Percentiles rank a stretch among this genome's conserved stretches.
Evolutionary conservation across 2,797 vertebrate genomes (phyloP).

Genomic region (Gorsachius magnificus): DNA sequence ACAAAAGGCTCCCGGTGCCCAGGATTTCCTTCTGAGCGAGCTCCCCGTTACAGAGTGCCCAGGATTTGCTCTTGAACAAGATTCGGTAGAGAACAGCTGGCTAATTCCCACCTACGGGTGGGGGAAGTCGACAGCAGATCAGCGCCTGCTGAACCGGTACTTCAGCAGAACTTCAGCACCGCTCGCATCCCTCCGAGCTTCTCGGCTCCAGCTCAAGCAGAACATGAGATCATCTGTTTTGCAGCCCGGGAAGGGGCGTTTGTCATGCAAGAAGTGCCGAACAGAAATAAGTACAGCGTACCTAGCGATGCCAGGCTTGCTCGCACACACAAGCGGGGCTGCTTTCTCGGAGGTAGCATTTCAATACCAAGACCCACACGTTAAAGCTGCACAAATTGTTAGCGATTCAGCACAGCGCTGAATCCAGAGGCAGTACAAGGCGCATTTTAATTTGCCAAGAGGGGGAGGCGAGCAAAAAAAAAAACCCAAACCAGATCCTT

Average conservation of each 20-base stretch:
- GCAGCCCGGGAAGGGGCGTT: background rate
- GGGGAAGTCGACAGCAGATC: background rate
- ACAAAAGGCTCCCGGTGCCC: background rate
- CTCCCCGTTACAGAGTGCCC: fast-evolving
- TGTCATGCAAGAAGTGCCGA: background rate
- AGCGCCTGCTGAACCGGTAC: background rate
- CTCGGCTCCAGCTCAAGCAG: background rate
- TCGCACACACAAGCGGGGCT: background rate
- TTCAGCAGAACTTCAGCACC: background rate
- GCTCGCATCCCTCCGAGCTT: background rate
- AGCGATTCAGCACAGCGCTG: background rate
- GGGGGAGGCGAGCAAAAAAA: background rate
- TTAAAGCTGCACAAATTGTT: fast-evolving
- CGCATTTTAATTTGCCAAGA: background rate
- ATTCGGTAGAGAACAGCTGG: background rate
- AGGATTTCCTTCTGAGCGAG: background rate
- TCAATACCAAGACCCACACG: fast-evolving
- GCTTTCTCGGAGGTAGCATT: background rate
- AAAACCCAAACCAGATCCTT: background rate
- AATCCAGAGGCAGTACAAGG: background rate
- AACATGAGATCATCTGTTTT: background rate
- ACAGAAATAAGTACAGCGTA: background rate
- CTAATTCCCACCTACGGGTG: background rate
- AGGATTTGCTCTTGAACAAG: background rate
- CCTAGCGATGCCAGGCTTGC: background rate